Base-by-base conservation (phyloP, 1,140 invertebrate species). In the Antheraea mylitta region DNA sequence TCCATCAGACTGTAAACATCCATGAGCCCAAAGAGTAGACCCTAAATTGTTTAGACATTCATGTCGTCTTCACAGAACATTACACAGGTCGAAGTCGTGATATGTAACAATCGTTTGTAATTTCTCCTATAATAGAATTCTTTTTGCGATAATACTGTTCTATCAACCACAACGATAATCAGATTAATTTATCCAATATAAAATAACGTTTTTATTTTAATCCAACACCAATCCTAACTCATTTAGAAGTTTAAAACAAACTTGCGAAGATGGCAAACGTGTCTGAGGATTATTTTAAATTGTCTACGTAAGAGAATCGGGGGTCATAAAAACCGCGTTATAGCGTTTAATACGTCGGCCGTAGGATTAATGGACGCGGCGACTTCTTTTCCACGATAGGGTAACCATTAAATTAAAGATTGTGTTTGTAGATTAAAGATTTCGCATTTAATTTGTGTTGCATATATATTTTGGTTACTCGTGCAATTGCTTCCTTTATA, bases 251-350 rank as follows among this genome's bases (percentile, higher is more conserved):
- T 53, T 13, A 13, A 53, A 53, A 53, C 45, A 53, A 53, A 53
- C 45, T 53, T 70, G 30, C 53, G 37, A 73, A 67, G 60, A 65
- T 19, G 22, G 18, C 45, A 65, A 45, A 53, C 19, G 65, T 69
- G 58, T 67, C 36, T 59, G 65, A 70, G 73, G 68, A 76, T 78
- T 76, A 73, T 78, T 78, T 76, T 76, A 74, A 78, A 78, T 77
- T 58, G 70, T 37, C 61, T 66, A 73, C 72, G 73, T 69, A 53
- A 77, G 67, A 71, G 68, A 72, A 70, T 5, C 19, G 22, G 67
- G 61, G 42, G 67, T 69, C 67, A 77, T 77, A 77, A 77, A 78
- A 79, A 73, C 75, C 67, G 66, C 66, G 65, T 68, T 77, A 68
- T 71, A 48, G 71, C 68, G 68, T 70, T 79, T 75, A 72, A 76